These are phyloP conservation scores for Clavelina lepadiformis DNA, from an alignment of 23 tunicate genomes.

Conservation along the genomic window DNA sequence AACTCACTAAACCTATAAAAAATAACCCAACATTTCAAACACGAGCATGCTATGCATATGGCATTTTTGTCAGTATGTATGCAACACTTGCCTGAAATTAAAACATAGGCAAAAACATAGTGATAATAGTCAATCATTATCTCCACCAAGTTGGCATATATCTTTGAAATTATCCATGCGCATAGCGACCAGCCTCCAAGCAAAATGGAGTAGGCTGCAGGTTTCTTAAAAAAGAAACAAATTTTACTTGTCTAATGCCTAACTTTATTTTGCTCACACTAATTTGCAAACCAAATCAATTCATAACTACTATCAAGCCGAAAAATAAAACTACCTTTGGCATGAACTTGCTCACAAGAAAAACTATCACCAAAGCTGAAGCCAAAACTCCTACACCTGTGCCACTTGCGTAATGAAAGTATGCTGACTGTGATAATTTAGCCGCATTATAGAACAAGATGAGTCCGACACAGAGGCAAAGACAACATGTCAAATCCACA, in stretches of 20 bases:
- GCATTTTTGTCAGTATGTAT: neutral
- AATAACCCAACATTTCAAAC: neutral
- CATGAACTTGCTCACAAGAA: constrained; percentile 52
- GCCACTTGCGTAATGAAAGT: constrained; percentile 68
- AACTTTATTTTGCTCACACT: neutral
- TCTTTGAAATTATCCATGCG: constrained; percentile 30
- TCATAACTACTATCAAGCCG: too few species aligned
- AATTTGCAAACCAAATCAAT: neutral
- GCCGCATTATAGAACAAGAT: constrained; percentile 26
- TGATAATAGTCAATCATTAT: constrained; percentile 23
- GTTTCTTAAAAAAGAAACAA: constrained; percentile 31
- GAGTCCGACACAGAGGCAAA: constrained; percentile 33
- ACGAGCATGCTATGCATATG: neutral
- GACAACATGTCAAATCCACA: constrained; percentile 12
- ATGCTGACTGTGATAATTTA: constrained; percentile 36
- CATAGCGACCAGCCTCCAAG: constrained; percentile 79
- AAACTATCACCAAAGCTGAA: constrained; percentile 49
- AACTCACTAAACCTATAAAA: constrained; percentile 59
- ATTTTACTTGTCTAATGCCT: neutral
- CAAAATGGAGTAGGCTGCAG: constrained; percentile 40
- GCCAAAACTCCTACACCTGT: constrained; percentile 62
- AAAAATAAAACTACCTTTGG: constrained; percentile 85
- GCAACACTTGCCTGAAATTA: constrained; percentile 35
- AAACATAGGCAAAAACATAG: constrained; percentile 31
- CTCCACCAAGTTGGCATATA: constrained; percentile 33